A percentile compares a stretch with the other conserved stretches of the same genome.
phyloP scores from a whole-genome alignment of 2,113 vertebrate species.

The Loxodonta africana region DNA sequence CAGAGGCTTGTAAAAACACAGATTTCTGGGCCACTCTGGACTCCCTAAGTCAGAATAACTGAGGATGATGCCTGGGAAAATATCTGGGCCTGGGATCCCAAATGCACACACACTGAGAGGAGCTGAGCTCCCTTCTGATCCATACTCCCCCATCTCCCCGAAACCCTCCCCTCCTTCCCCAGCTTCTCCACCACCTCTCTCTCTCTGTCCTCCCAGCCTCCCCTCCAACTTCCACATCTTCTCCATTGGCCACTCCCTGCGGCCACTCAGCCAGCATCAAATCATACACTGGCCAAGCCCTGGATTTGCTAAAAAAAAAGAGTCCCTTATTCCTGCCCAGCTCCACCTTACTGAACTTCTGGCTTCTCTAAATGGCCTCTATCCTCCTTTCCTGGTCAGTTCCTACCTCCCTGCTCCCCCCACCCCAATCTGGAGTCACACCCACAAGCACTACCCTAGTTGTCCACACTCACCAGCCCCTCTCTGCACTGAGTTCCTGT shows the following conservation, averaged over 20 bases:
- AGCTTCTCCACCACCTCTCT: no score
- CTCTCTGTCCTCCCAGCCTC: background rate
- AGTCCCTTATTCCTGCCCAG: background rate
- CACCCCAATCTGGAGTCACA: background rate
- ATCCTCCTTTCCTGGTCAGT: background rate
- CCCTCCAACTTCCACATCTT: background rate
- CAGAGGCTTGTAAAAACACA: background rate
- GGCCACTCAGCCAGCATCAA: slow-evolving; percentile 15
- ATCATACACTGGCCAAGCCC: background rate
- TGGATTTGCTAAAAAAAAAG: background rate
- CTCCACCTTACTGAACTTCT: background rate
- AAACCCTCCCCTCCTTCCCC: background rate
- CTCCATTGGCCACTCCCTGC: background rate
- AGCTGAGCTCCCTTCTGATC: background rate
- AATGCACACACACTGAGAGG: background rate
- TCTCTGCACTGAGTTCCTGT: background rate
- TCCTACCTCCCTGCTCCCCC: background rate
- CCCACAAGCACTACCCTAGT: background rate
- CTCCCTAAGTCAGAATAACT: background rate
- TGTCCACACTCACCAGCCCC: background rate
- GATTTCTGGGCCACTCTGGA: background rate
- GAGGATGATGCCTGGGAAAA: background rate
- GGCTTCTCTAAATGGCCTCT: background rate
- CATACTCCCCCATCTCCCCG: background rate
- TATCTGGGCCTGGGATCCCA: background rate